Evolutionary conservation across 2,888 invertebrate species (phyloP).

Genomic region (Phoenoteleia sp.): DNA sequence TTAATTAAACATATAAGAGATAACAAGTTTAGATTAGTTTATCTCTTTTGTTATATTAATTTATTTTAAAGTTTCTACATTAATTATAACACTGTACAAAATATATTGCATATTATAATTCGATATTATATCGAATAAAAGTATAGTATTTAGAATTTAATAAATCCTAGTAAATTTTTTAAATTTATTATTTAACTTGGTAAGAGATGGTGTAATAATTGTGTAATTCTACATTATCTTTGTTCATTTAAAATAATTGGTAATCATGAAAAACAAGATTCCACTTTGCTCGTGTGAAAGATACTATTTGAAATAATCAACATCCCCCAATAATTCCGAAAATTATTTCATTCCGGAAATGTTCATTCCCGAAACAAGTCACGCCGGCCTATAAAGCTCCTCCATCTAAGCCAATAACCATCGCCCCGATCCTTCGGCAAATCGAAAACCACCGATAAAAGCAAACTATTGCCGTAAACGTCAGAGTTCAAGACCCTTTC

Average conservation of each 20-base stretch:
- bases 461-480: conserved; percentile 29
- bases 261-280: background rate
- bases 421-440: conserved; percentile 18
- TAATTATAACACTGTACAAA: no score
- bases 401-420: conserved; percentile 29
- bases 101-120: no score
- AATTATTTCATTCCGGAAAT: conserved; percentile 13
- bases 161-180: no score
- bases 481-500: no score
- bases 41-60: no score
- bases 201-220: no score
- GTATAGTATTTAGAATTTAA: no score
- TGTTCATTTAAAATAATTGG: background rate
- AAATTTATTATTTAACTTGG: no score
- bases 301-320: conserved; percentile 12
- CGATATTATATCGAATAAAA: no score
- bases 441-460: conserved; percentile 48
- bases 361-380: conserved; percentile 23
- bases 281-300: background rate
- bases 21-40: no score
- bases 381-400: conserved; percentile 18
- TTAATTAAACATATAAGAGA: no score
- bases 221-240: background rate
- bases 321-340: conserved; percentile 15
- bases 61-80: no score